Evolutionary conservation across 2,113 vertebrate species (phyloP), one percentile per base, ranked within the genome.

Genomic region (Erinaceus europaeus): DNA sequence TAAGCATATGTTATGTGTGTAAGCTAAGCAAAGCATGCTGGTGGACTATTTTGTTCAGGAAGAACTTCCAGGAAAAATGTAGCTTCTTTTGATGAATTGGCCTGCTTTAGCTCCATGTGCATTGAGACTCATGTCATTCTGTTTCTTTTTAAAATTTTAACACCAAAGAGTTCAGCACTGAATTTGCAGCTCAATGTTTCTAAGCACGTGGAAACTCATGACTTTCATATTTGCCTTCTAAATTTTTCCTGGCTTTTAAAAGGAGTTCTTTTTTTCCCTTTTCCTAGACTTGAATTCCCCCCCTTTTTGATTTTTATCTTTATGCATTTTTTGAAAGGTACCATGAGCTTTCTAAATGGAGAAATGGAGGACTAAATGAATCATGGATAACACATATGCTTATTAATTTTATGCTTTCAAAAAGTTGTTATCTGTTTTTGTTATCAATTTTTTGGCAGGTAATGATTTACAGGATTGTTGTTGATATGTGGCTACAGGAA

Each of bases 31-130:
- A n/a, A n/a, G n/a, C n/a, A n/a, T 57, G 5, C 27, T 2, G 0
- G 25, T 77, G 40, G 23, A 48, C 84, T 81, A 86, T 40, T 81
- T 40, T 82, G 53, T 69, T 85, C 32, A 79, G 72, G 85, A 90
- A 57, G 76, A 61, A 88, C 80, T 91, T 93, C 61, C 36, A 40
- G 42, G 50, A 88, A 86, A 87, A 36, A 44, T 18, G 73, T 72
- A 52, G 79, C 13, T 68, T 77, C 27, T 78, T 86, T 73, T 84
- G 12, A 40, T 86, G 32, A 83, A 83, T 44, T 20, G 2, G 2
- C 14, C 59, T 79, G 36, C 29, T 62, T 86, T 79, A 72, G 25
- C 4, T 53, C 57, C 6, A 84, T 57, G n/a, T 6, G 40, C 50
- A n/a, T 52, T 65, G n/a, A 75, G 7, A 76, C 27, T 65, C 0